Conservation (phyloP, 2,113 vertebrate species). For the Embiotoca jacksoni region DNA sequence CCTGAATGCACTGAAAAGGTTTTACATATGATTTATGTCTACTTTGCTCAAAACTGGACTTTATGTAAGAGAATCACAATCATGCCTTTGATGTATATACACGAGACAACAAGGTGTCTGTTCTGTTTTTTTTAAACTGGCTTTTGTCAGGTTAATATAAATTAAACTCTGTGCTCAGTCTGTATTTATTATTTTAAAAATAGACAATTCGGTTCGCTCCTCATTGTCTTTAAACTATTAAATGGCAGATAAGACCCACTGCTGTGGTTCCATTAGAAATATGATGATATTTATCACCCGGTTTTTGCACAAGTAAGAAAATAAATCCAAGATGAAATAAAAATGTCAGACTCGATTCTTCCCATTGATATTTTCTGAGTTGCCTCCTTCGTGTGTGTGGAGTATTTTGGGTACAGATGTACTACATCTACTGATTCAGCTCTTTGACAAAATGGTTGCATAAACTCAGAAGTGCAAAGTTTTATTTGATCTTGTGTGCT, state of each 20-base stretch:
- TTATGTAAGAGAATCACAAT: slow-evolving; percentile 18
- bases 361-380: neutral
- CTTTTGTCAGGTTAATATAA: slow-evolving; percentile 5
- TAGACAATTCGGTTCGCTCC: neutral
- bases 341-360: neutral
- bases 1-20: slow-evolving; percentile 37
- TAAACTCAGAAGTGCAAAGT: no score
- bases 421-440: no score
- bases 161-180: neutral
- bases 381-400: neutral
- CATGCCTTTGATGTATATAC: slow-evolving; percentile 9
- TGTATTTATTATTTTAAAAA: slow-evolving; percentile 46
- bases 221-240: neutral
- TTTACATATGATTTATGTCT: slow-evolving; percentile 45
- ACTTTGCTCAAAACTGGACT: slow-evolving; percentile 13
- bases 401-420: no score
- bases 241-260: neutral
- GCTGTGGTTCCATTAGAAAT: neutral
- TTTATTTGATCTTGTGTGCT: no score
- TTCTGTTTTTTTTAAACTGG: slow-evolving; percentile 8
- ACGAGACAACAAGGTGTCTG: neutral
- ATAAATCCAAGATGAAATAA: neutral
- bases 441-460: no score
- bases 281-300: neutral
- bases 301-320: neutral